phyloP scores from a whole-genome alignment of 2,113 vertebrate species.

The Sprattus sprattus region DNA sequence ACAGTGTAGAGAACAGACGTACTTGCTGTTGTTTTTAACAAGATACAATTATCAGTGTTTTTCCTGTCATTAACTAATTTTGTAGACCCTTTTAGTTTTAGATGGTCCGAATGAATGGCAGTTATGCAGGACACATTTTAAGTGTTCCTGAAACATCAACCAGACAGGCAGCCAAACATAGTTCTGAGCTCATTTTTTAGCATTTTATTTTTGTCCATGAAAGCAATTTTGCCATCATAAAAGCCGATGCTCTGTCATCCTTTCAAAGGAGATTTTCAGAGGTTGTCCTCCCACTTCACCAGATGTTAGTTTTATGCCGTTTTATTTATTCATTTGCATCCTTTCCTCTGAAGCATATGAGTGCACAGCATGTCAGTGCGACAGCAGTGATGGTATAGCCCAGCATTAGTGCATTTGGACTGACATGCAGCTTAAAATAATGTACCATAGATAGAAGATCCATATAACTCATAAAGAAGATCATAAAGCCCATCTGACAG shows the following conservation, averaged over 20 bases:
- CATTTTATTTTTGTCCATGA: conserved; percentile 6
- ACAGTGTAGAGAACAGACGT: neutral
- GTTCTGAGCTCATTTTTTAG: conserved; percentile 29
- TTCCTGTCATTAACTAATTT: neutral
- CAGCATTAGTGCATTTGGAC: neutral
- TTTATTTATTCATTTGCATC: neutral
- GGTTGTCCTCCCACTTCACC: conserved; percentile 5
- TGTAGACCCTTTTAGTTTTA: neutral
- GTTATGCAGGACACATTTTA: neutral
- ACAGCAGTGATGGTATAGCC: neutral
- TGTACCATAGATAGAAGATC: neutral
- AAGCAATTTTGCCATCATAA: conserved; percentile 6
- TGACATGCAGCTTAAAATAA: neutral
- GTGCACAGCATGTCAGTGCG: neutral
- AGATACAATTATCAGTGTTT: neutral
- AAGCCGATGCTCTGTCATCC: conserved; percentile 6
- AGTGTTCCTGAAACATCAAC: neutral
- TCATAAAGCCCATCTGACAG: neutral
- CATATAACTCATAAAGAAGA: neutral
- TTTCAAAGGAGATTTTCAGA: conserved; percentile 18
- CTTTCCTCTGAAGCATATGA: too few relatives aligned
- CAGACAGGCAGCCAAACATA: conserved; percentile 19
- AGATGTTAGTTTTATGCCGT: neutral
- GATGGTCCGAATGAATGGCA: neutral
- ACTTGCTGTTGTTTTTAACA: neutral